These are phyloP conservation scores for Scolopax mira DNA, from an alignment of 2,113 vertebrate species.

Conservation along the genomic window DNA sequence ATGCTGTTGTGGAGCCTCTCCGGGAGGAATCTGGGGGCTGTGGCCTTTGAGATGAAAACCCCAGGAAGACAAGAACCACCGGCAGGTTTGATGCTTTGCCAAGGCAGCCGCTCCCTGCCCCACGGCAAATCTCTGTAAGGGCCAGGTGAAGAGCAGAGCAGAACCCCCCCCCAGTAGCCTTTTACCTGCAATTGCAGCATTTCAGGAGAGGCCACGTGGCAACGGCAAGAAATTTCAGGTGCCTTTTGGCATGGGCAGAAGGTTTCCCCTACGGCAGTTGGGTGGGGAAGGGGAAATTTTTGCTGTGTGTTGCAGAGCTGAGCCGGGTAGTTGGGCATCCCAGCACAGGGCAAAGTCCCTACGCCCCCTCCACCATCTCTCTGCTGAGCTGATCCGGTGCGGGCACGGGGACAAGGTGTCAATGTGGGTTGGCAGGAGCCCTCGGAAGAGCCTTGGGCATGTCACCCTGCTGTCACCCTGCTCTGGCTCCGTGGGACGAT, in stretches of 20 bases:
- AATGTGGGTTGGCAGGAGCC: neutral
- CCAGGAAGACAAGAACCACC: rapidly evolving
- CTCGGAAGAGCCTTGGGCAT: neutral
- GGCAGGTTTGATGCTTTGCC: neutral
- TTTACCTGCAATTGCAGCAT: neutral
- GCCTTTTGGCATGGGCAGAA: neutral
- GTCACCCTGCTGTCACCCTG: neutral
- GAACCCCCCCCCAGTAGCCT: neutral
- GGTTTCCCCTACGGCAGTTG: neutral
- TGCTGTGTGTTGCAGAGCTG: neutral
- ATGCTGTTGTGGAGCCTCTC: neutral
- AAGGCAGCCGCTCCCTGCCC: neutral
- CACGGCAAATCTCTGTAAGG: rapidly evolving
- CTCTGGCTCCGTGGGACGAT: rapidly evolving
- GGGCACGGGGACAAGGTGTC: neutral
- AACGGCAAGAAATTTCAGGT: neutral
- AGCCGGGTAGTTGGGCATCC: neutral
- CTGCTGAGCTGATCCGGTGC: neutral
- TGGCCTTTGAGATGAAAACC: neutral
- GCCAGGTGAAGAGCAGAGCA: rapidly evolving
- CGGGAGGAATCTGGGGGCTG: neutral
- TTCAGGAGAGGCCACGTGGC: neutral
- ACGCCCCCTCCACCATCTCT: rapidly evolving
- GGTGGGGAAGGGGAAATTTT: neutral
- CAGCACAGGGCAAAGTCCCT: neutral